These are phyloP conservation scores for Liolophura sinensis DNA, from an alignment of 1,140 invertebrate species.

Conservation along the genomic window DNA sequence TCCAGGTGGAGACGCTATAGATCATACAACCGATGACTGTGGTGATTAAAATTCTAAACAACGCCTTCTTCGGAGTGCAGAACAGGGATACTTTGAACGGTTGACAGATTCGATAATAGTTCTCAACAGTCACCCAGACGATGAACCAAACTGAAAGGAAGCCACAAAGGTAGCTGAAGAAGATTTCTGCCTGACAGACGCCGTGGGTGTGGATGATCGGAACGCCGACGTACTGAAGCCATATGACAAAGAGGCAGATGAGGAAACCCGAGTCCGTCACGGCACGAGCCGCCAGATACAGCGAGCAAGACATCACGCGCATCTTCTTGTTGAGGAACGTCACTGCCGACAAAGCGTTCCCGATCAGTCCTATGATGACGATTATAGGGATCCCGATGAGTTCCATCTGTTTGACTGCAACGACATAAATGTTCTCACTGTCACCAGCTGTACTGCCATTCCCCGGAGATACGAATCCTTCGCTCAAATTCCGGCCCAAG, in stretches of 20 bases:
- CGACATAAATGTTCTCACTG: too few species aligned
- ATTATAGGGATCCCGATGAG: conserved; percentile 20
- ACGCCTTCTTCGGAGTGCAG: conserved; percentile 36
- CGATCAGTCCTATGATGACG: conserved; percentile 30
- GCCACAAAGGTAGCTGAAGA: conserved; percentile 41
- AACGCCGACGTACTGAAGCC: conserved; percentile 52
- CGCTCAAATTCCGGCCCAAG: too few species aligned
- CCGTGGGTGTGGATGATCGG: conserved; percentile 36
- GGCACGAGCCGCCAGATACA: conserved; percentile 36
- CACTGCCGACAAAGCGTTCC: conserved; percentile 27
- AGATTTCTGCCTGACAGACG: conserved; percentile 45
- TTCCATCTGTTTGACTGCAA: too few species aligned
- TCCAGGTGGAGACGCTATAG: conserved; percentile 36
- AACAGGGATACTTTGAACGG: conserved; percentile 42
- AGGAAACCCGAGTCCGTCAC: conserved; percentile 36
- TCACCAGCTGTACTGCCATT: too few species aligned
- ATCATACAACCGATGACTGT: conserved; percentile 21
- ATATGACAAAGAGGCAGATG: conserved; percentile 50
- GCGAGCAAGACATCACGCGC: conserved; percentile 28
- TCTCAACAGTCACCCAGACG: conserved; percentile 54
- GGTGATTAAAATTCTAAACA: conserved; percentile 16
- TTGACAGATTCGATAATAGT: conserved; percentile 46
- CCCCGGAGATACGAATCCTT: too few species aligned
- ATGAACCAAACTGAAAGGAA: conserved; percentile 56
- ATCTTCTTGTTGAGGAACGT: conserved; percentile 29